These are phyloP conservation scores for Cygnus olor DNA, from an alignment of 2,797 vertebrate species.

Conservation along the genomic window DNA sequence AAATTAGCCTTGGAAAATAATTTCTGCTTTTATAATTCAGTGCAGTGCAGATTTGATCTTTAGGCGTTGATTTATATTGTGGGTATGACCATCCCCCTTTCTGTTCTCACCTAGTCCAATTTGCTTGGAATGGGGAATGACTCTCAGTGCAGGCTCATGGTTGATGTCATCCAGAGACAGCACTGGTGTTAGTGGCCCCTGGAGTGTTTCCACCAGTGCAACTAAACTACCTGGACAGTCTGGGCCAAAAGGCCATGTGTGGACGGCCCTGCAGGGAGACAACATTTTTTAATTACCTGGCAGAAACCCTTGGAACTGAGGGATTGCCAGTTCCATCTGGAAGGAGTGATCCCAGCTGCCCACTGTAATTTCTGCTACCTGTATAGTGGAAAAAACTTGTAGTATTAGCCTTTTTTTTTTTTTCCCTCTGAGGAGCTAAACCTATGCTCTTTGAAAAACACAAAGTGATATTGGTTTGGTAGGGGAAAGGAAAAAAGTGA, in stretches of 20 bases:
- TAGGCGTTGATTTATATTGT: neutral
- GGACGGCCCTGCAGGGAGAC: neutral
- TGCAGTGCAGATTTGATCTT: neutral
- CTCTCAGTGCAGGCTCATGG: neutral
- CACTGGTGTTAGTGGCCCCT: neutral
- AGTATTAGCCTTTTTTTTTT: neutral
- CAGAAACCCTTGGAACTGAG: neutral
- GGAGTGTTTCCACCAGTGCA: neutral
- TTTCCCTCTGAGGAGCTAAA: neutral
- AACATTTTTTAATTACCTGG: neutral
- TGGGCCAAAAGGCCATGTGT: neutral
- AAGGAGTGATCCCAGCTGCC: neutral
- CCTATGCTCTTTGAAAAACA: neutral
- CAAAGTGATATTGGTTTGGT: neutral
- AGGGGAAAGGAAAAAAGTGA: neutral
- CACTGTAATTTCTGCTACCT: neutral
- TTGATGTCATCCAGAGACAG: neutral
- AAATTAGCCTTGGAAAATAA: conserved; percentile 34
- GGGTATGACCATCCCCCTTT: neutral
- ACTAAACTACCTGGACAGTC: conserved; percentile 4
- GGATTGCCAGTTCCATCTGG: neutral
- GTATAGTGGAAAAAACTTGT: neutral
- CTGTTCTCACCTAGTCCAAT: neutral
- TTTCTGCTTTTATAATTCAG: conserved; percentile 20
- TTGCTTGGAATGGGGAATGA: neutral